Conservation (phyloP, 2,888 invertebrate genomes). For the Eremobia ochroleuca region DNA sequence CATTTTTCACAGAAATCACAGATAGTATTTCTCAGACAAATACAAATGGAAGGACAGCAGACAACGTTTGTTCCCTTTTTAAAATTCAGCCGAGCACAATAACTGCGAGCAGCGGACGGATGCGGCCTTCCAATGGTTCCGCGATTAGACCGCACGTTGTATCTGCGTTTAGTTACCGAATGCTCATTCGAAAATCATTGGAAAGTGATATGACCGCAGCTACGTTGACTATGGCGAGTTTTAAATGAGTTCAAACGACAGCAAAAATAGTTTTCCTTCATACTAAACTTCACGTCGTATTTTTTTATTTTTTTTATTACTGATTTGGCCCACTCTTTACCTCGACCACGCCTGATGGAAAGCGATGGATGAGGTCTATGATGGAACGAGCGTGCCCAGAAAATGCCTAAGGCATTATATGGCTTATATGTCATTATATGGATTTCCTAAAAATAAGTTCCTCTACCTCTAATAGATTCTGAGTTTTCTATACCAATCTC, state of each 20-base stretch:
- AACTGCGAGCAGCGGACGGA: slow-evolving; percentile 66
- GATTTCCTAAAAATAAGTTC: background rate
- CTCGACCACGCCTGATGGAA: too few relatives aligned
- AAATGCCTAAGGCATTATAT: too few relatives aligned
- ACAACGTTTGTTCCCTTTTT: slow-evolving; percentile 67
- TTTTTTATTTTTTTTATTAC: too few relatives aligned
- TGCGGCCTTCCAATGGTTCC: slow-evolving; percentile 67
- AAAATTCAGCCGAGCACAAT: slow-evolving; percentile 71
- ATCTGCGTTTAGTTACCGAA: slow-evolving; percentile 53
- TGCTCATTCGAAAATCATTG: slow-evolving; percentile 48
- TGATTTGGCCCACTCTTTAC: too few relatives aligned
- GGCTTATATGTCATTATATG: too few relatives aligned
- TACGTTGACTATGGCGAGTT: background rate
- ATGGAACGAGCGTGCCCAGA: too few relatives aligned
- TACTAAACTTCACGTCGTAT: background rate
- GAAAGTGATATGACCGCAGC: slow-evolving; percentile 40
- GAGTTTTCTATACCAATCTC: background rate
- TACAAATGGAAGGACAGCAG: slow-evolving; percentile 37
- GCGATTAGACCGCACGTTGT: slow-evolving; percentile 68
- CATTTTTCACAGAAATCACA: slow-evolving; percentile 29
- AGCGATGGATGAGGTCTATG: too few relatives aligned
- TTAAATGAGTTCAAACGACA: background rate
- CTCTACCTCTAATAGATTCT: background rate
- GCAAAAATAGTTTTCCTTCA: background rate
- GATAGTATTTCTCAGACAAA: slow-evolving; percentile 36